phyloP scores from a whole-genome alignment of 1,140 invertebrate species.

The Apis mellifera region DNA sequence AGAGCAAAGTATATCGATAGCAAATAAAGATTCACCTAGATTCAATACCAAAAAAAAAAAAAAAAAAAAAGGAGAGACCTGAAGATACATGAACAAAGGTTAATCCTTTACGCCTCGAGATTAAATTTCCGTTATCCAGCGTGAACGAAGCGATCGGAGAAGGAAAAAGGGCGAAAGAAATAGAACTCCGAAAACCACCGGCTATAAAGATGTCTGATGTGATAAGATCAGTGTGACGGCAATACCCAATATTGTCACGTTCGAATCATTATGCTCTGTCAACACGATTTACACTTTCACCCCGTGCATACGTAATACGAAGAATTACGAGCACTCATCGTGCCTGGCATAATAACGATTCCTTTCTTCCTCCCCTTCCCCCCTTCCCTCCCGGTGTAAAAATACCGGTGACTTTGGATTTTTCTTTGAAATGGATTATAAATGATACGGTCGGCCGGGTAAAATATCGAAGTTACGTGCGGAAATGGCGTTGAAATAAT shows the following conservation, averaged over 20 bases:
- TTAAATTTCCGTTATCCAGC: too few relatives aligned
- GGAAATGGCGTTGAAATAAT: constrained; percentile 17
- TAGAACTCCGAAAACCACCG: constrained; percentile 23
- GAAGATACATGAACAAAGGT: too few relatives aligned
- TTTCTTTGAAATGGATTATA: constrained; percentile 40
- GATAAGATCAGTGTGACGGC: constrained; percentile 24
- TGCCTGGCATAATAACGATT: constrained; percentile 42
- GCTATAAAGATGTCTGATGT: constrained; percentile 38
- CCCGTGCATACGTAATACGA: constrained; percentile 56
- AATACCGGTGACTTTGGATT: constrained; percentile 38
- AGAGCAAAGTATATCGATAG: too few relatives aligned
- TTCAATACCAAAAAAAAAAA: too few relatives aligned
- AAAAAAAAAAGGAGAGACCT: too few relatives aligned
- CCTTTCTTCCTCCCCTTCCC: too few relatives aligned
- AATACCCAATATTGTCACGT: constrained; percentile 65
- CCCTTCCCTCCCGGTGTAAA: neutral
- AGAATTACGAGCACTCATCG: constrained; percentile 59
- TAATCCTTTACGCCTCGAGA: too few relatives aligned
- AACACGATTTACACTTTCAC: constrained; percentile 63
- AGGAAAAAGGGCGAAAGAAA: neutral
- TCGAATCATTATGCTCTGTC: constrained; percentile 63
- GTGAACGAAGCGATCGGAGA: neutral
- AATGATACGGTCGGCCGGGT: constrained; percentile 24
- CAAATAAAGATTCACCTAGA: too few relatives aligned
- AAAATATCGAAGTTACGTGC: constrained; percentile 31